These are phyloP conservation scores for Lagopus muta DNA, from an alignment of 2,113 vertebrate species.

Conservation along the genomic window DNA sequence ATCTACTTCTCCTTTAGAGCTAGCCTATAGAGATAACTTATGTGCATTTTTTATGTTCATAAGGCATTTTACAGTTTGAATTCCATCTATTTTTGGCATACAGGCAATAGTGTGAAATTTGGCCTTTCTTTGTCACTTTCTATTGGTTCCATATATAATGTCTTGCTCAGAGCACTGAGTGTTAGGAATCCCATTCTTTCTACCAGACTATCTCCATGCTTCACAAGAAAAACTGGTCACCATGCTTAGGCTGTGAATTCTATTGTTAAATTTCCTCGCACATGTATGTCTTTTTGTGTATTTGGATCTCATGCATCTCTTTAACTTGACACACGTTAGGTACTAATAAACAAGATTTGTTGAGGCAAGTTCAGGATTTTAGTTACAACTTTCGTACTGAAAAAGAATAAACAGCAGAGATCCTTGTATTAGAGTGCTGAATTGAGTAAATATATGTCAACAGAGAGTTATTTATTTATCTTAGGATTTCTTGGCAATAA, in stretches of 20 bases:
- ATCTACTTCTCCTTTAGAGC: neutral
- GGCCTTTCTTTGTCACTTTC: neutral
- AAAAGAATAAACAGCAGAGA: neutral
- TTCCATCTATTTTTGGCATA: neutral
- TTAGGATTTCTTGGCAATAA: neutral
- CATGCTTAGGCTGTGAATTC: neutral
- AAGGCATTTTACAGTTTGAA: neutral
- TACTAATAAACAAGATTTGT: neutral
- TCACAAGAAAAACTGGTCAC: neutral
- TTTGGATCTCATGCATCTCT: neutral
- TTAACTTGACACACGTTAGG: neutral
- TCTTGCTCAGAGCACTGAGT: neutral
- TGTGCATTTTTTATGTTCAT: neutral
- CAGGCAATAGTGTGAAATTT: neutral
- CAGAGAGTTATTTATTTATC: neutral
- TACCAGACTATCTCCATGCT: neutral
- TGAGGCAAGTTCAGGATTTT: slow-evolving; percentile 7
- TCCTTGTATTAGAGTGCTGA: neutral
- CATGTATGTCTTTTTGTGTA: neutral
- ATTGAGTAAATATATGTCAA: slow-evolving; percentile 36
- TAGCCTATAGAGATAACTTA: neutral
- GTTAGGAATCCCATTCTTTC: neutral
- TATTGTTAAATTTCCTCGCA: neutral
- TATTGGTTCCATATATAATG: neutral
- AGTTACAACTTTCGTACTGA: neutral